Conservation (phyloP, 2,888 invertebrate species). For the Dynastes hyllus region DNA sequence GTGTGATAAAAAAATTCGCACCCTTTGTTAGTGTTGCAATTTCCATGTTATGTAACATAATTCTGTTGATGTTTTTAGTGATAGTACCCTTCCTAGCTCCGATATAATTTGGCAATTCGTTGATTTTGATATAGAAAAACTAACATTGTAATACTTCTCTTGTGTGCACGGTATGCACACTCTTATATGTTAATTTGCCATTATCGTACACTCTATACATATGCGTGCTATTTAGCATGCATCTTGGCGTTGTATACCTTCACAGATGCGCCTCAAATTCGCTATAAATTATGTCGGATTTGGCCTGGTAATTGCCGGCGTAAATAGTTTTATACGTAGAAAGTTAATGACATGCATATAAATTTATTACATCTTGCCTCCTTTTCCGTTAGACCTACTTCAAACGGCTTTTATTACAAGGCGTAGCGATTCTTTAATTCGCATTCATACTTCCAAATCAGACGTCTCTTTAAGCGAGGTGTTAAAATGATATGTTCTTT, state of each 20-base stretch:
- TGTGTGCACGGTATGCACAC: no score
- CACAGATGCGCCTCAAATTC: slow-evolving; percentile 40
- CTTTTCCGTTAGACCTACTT: slow-evolving; percentile 61
- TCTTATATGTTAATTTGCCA: no score
- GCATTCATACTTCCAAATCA: background rate
- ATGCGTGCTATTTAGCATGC: background rate
- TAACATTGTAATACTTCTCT: no score
- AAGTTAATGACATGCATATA: slow-evolving; percentile 61
- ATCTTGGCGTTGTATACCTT: background rate
- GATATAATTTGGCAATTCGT: no score
- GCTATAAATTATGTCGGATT: slow-evolving; percentile 47
- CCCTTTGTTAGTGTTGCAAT: no score
- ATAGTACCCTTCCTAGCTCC: no score
- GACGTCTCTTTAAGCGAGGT: background rate
- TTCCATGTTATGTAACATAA: no score
- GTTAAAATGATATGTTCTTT: slow-evolving; percentile 5
- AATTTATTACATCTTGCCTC: slow-evolving; percentile 55
- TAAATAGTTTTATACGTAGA: slow-evolving; percentile 59
- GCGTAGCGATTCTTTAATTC: slow-evolving; percentile 42
- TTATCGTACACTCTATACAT: background rate
- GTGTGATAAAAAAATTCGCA: no score
- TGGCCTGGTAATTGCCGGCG: slow-evolving; percentile 58
- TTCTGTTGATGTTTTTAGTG: no score
- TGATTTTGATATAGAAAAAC: no score
- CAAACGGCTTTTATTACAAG: slow-evolving; percentile 41